Evolutionary conservation across 2,888 invertebrate genomes (phyloP).

Genomic region (Caenorhabditis wallacei): DNA sequence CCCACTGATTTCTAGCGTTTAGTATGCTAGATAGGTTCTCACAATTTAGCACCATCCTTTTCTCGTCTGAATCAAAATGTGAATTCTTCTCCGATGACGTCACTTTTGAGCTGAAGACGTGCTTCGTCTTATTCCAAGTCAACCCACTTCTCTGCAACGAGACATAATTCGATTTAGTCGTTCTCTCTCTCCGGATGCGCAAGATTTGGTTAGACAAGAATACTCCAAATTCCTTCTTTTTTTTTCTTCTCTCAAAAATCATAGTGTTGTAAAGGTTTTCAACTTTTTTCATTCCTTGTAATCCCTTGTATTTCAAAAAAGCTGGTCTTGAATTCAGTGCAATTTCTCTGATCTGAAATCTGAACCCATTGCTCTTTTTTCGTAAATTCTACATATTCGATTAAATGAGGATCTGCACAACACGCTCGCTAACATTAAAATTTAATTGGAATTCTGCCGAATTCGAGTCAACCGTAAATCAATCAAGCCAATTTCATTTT

Average conservation of each 20-base stretch:
- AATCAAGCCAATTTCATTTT: background rate
- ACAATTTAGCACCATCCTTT: too few species aligned
- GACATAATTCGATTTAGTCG: conserved; percentile 38
- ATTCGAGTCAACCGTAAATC: conserved; percentile 3
- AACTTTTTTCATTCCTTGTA: background rate
- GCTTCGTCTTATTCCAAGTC: conserved; percentile 3
- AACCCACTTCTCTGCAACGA: conserved; percentile 34
- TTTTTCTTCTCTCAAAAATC: background rate
- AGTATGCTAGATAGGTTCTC: too few species aligned
- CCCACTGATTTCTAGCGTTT: too few species aligned
- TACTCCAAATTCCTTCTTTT: background rate
- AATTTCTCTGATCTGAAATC: background rate
- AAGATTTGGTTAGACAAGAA: conserved; percentile 3
- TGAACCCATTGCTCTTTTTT: background rate
- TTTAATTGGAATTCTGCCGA: background rate
- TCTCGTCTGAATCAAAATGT: too few species aligned
- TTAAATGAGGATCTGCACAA: background rate
- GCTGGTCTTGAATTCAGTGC: too few species aligned
- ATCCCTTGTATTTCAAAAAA: too few species aligned
- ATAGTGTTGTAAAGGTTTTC: background rate
- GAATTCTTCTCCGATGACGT: conserved; percentile 22
- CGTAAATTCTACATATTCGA: background rate
- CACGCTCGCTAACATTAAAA: background rate
- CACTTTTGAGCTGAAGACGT: conserved; percentile 46
- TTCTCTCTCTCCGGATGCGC: conserved; percentile 12